Base-by-base conservation (phyloP, 2,888 invertebrate genomes). In the Bombyx huttoni region DNA sequence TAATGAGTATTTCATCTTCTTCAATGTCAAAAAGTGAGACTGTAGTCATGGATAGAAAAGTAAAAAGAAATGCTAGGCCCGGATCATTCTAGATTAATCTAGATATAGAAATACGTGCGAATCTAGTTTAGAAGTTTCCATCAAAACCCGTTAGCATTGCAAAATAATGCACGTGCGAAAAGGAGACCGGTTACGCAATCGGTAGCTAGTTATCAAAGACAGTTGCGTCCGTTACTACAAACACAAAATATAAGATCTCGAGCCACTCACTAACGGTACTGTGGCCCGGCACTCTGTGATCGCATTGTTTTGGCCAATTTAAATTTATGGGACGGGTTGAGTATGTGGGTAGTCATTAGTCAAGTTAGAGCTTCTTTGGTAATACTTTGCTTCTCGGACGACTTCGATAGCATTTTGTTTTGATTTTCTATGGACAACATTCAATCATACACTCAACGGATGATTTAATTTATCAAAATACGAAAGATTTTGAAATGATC, bases 161-260 rank as follows among this genome's bases (percentile, higher is more conserved):
- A 63, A 81, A 78, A 80, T 62, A 63, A 65, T 70, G 61, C 65
- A 67, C 58, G 64, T 73, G 72, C 84, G 83, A 59, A 78, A 79
- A 83, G 73, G 63, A 73, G 73, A 78, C 65, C 78, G 70, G 65
- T 85, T 83, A 75, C 77, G 77, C 78, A 86, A 85, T 74, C 68
- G 62, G 58, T 64, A 65, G 65, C 64, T 60, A 73, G 69, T 75
- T 78, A 78, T 78, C 80, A 73, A 75, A 82, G 82, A 83, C 73
- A 81, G 73, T 78, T 81, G 81, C 78, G 77, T 77, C 73, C 73
- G 58, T 71, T 67, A 77, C 75, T 76, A 71, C 69, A 70, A 24
- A 67, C 66, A 65, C 64, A 71, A 73, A 24, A 71, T 70, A 68
- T 68, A 57, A 57, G 62, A 65, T 67, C 63, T 62, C 61, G 62